These are phyloP conservation scores for Drosophila planitibia DNA, from an alignment of 2,888 invertebrate genomes.

Conservation along the genomic window DNA sequence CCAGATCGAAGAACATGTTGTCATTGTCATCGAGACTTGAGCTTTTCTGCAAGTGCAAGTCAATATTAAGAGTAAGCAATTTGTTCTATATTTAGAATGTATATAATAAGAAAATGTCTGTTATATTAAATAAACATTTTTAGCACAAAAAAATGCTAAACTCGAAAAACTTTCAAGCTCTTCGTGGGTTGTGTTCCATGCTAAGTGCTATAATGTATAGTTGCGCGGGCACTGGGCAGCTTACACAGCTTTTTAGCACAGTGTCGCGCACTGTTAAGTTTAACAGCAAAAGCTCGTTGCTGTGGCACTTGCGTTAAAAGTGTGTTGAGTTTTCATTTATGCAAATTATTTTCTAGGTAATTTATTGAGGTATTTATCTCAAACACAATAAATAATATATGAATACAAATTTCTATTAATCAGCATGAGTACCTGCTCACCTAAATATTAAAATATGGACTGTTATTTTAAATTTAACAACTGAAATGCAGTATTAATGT, in stretches of 20 bases:
- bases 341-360: not conserved
- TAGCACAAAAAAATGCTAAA: too few species aligned
- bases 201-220: conserved; percentile 24
- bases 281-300: conserved; percentile 24
- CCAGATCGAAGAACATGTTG: conserved; percentile 69
- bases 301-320: not conserved
- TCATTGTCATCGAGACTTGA: conserved; percentile 62
- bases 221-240: conserved; percentile 10
- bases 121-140: not conserved
- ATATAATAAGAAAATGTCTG: not conserved
- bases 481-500: not conserved
- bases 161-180: conserved; percentile 3
- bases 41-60: conserved; percentile 59
- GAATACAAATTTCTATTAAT: not conserved
- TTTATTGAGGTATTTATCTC: not conserved
- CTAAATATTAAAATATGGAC: not conserved
- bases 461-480: not conserved
- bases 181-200: conserved; percentile 23
- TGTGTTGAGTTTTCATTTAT: conserved; percentile 6
- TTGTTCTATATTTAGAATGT: not conserved
- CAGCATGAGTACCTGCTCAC: not conserved
- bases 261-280: conserved; percentile 6
- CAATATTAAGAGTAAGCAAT: not conserved
- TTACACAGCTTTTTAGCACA: conserved; percentile 5
- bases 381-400: not conserved